Evolutionary conservation across 2,113 vertebrate genomes (phyloP), one percentile per base, ranked within the genome.

Genomic region (Otolemur garnettii): DNA sequence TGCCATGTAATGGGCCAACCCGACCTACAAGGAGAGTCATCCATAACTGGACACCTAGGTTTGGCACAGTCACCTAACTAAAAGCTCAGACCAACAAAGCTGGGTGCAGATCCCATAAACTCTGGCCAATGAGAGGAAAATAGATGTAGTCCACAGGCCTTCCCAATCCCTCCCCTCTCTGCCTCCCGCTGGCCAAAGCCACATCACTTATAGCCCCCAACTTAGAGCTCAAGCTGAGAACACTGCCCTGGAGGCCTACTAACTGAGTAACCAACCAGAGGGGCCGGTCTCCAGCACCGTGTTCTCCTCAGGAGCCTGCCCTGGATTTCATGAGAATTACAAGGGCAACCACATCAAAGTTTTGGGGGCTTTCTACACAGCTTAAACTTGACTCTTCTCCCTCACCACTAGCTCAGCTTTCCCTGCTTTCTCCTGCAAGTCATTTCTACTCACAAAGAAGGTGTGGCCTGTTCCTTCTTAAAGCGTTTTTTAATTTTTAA

Each of bases 171-270:
- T 0, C 14, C 0, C 28, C n/a, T 1, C 15, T 8, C 45, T 35
- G 10, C 75, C 24, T 6, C 26, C 42, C 13, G 35, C 64, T 0
- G 1, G 24, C 66, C 0, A 3, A 50, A 26, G 22, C 2, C 21
- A 15, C 1, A 1, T 2, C 33, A 4, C 0, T 10, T 0, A 1
- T 33, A 53, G 17, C 57, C 7, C 55, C 79, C 0, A 15, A 15
- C 74, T 35, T 4, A 5, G n/a, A 24, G 33, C 15, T 1, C 0
- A 1, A 10, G 28, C 2, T 1, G 9, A 33, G 21, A 24, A 66
- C 81, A 66, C 81, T 12, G 11, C 11, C 4, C 0, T 1, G 57
- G 13, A 60, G 1, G 50, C 7, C 45, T 50, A 50, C 45, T 0
- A 4, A 75, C 7, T 3, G 45, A 9, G 50, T 57, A 14, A 28